Base-by-base conservation (phyloP, 2,797 vertebrate species). In the Eospalax fontanierii region DNA sequence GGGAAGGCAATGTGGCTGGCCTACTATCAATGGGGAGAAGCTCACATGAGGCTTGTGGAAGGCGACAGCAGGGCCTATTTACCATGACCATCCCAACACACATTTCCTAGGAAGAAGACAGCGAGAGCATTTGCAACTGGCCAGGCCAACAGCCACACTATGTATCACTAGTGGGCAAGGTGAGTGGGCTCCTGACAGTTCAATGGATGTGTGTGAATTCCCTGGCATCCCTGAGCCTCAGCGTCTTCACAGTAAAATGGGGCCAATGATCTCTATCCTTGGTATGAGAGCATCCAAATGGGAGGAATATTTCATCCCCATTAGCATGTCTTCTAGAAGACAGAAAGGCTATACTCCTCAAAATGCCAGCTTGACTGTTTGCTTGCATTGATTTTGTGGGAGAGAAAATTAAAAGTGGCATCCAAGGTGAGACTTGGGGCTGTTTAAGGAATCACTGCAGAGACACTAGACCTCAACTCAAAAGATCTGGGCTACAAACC, bases 321-420 rank as follows among this genome's bases (percentile, higher is more conserved):
- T 70, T 43, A 50, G 86, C n/a, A 21, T 80, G 74, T 70, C 59
- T 61, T 70, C 57, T 22, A 75, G 50, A 73, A 95, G 78, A 93
- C 0, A 1, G 70, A 75, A 84, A 93, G 59, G 63, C 33, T 6
- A 19, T 19, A 78, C 92, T 16, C 40, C 26, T 35, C 59, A 43
- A 65, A 78, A 74, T 10, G 65, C 5, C 71, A 70, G 61, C 82
- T 0, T 54, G 86, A 28, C 59, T 59, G 54, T 71, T 43, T 59
- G 7, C 78, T 74, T 21, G 12, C 57, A 68, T 7, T n/a, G 79
- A 68, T 57, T 96, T 80, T 87, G 33, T 14, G 40, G 21, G 46
- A 76, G 54, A 81, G 75, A 57, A 85, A 68, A 93, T 84, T 28
- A 57, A 92, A 94, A 89, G 38, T 7, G 83, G 63, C 54, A 79